A percentile compares a stretch with the other conserved stretches of the same genome.
These are phyloP conservation scores for Polydesmus complanatus DNA, from an alignment of 2,888 invertebrate species.

Conservation along the genomic window DNA sequence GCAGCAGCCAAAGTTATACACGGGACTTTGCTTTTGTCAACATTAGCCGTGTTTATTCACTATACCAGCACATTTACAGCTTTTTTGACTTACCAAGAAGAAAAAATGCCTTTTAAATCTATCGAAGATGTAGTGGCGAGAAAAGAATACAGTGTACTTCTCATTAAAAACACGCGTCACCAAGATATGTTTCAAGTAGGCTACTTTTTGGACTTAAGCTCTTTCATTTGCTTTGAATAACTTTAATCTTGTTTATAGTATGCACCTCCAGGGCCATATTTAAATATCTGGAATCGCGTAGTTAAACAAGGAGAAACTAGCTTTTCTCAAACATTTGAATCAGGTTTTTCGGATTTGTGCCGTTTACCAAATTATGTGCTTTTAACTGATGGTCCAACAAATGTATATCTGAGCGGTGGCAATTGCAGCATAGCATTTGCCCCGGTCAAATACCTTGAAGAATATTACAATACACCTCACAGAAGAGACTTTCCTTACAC, in stretches of 20 bases:
- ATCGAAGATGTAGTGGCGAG: constrained; percentile 9
- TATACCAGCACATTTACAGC: constrained; percentile 12
- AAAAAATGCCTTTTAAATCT: constrained; percentile 9
- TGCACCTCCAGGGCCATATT: constrained; percentile 7
- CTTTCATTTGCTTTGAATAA: neutral
- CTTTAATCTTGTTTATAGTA: neutral
- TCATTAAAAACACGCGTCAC: constrained; percentile 8
- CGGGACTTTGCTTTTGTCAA: constrained; percentile 6
- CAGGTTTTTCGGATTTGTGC: neutral
- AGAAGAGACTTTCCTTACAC: constrained; percentile 13
- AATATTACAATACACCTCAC: constrained; percentile 12
- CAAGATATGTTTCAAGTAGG: constrained; percentile 13
- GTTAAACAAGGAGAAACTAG: constrained; percentile 8
- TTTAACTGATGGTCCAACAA: constrained; percentile 8
- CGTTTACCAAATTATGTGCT: neutral
- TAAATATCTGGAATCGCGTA: constrained; percentile 9
- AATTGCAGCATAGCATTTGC: constrained; percentile 13
- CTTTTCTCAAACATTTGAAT: neutral
- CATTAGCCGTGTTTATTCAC: constrained; percentile 8
- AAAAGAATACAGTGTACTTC: constrained; percentile 6
- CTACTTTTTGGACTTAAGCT: neutral
- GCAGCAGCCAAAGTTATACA: constrained; percentile 9
- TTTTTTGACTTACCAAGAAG: constrained; percentile 13
- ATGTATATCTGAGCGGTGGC: constrained; percentile 1
- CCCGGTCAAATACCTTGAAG: constrained; percentile 8